Base-by-base conservation (phyloP, 1,140 invertebrate genomes). In the Hycleus phaleratus region DNA sequence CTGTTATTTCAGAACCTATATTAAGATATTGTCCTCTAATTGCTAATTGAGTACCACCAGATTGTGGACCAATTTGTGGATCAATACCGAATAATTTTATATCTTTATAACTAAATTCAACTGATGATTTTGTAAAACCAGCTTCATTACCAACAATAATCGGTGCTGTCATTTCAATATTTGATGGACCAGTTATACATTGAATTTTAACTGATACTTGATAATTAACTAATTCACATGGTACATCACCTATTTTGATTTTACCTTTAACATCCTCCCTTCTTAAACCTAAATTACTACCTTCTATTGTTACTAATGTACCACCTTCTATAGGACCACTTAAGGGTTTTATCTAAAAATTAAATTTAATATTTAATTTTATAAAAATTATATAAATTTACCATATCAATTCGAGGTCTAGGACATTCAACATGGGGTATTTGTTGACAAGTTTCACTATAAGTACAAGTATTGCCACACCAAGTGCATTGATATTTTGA, bases 271-370 rank as follows among this genome's bases (percentile, higher is more conserved):
- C 92, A 74, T 98, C 95, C 68, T 89, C 86, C 65, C 90, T 84
- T 60, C 86, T 86, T 47, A 95, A 81, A 0, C 96, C 96, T 25
- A 99, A 81, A 78, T 99, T 97, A 68, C 91, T 90, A 5, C 97
- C 97, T 77, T 91, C 88, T 56, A 99, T 97, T 5, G 93, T 97
- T 0, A 99, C 85, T 38, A 93, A 73, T 18, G 97, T 98, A 1
- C 96, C 96, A 26, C 96, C 96, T 79, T 97, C 91, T 47, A 95
- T 84, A 7, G 95, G 97, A 9, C 96, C 96, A 72, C 89, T 93
- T 24, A 93, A 70, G 0, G 96, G 96, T 73, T 89, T 90, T 62
- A 98, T 95, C 85, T 88, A 69, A 38, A 77, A 73, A 39, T 10
- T 39, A 39, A 39, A 39, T 39, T 6, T 39, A 39, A 39, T 39